Conservation (phyloP, 2,888 invertebrate species). For the Orthosia gothica region DNA sequence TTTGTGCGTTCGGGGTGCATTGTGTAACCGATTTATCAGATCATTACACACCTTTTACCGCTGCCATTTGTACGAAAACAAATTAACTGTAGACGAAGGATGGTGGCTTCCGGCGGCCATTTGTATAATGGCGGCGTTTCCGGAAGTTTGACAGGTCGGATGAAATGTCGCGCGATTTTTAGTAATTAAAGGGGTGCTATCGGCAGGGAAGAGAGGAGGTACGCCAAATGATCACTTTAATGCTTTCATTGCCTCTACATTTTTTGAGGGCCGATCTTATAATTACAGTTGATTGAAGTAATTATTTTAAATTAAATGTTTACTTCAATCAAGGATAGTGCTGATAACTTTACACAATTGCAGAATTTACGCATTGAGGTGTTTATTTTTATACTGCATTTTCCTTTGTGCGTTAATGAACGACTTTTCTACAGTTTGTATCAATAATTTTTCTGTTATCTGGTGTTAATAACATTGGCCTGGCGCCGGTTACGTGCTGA, state of each 20-base stretch:
- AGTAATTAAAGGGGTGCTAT: slow-evolving; percentile 84
- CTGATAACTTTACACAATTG: neutral
- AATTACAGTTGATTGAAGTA: slow-evolving; percentile 48
- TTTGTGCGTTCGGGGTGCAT: neutral
- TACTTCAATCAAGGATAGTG: neutral
- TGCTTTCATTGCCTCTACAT: slow-evolving; percentile 52
- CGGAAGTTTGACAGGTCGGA: slow-evolving; percentile 88
- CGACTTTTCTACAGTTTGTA: slow-evolving; percentile 32
- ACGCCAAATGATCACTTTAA: slow-evolving; percentile 49
- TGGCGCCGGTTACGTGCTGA: slow-evolving; percentile 61
- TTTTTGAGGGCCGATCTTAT: slow-evolving; percentile 43
- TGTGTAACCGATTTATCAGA: slow-evolving; percentile 60
- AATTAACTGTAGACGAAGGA: slow-evolving; percentile 81
- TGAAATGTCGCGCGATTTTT: slow-evolving; percentile 90
- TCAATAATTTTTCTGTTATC: slow-evolving; percentile 39
- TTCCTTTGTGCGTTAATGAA: slow-evolving; percentile 8
- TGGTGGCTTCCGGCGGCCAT: slow-evolving; percentile 80
- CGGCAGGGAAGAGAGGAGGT: slow-evolving; percentile 56
- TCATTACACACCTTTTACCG: slow-evolving; percentile 83
- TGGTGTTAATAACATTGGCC: slow-evolving; percentile 44
- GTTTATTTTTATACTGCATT: neutral
- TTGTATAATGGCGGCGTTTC: slow-evolving; percentile 82
- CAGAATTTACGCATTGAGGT: neutral
- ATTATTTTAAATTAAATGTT: slow-evolving; percentile 36
- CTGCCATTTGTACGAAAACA: slow-evolving; percentile 87